These are phyloP conservation scores for Macaca fascicularis DNA, from an alignment of 2,113 vertebrate species.

Conservation along the genomic window DNA sequence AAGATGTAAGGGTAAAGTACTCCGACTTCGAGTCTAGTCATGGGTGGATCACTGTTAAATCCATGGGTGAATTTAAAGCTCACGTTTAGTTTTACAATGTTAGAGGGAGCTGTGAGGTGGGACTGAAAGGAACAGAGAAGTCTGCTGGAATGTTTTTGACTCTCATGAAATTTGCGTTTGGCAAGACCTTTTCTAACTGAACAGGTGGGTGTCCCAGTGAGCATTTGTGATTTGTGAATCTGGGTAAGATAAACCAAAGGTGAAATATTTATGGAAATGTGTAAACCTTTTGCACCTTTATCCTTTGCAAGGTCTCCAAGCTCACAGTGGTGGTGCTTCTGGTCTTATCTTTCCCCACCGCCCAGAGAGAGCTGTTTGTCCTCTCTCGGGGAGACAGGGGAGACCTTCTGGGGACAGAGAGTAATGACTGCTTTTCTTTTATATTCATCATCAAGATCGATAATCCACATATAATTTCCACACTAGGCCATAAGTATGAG, in stretches of 20 bases:
- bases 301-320: background rate
- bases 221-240: background rate
- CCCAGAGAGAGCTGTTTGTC: constrained; percentile 7
- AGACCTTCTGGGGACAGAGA: constrained; percentile 50
- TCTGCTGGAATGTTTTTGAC: background rate
- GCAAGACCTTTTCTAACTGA: background rate
- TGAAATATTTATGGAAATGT: constrained; percentile 14
- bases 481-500: constrained; percentile 57
- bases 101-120: background rate
- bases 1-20: background rate
- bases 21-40: background rate
- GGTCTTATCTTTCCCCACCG: background rate
- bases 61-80: background rate
- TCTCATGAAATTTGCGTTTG: background rate
- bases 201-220: background rate
- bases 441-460: constrained; percentile 62
- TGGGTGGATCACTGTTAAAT: no score
- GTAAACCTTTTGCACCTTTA: background rate
- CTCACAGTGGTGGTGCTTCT: background rate
- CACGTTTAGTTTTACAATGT: background rate
- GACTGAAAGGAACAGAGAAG: background rate
- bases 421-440: constrained; percentile 63
- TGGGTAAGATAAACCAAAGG: background rate
- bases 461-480: constrained; percentile 59
- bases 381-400: background rate